Percentiles rank a stretch among this genome's conserved stretches.
Conservation (phyloP, 92 coral and sea anemone genomes). For the Palythoa heliodiscus region DNA sequence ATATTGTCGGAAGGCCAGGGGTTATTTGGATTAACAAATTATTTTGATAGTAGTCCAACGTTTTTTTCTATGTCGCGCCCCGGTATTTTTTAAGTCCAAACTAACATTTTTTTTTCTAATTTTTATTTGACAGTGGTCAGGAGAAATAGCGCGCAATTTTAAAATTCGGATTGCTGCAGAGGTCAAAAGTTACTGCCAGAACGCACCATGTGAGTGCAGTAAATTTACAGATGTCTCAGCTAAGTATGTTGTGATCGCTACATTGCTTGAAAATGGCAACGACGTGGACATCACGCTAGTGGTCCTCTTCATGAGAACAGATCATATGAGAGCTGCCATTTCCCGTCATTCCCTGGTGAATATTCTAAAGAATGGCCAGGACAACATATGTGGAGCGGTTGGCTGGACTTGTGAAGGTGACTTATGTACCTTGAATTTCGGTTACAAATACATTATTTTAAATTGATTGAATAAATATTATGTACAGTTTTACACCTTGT, state of each 20-base stretch:
- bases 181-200: constrained; percentile 10
- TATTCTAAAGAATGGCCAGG: constrained; percentile 11
- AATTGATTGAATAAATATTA: too few relatives aligned
- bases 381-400: constrained; percentile 30
- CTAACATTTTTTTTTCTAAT: not conserved
- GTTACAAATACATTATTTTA: not conserved
- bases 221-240: constrained; percentile 9
- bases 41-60: too few relatives aligned
- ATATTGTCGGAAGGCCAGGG: too few relatives aligned
- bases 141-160: not conserved
- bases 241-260: constrained; percentile 23
- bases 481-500: not conserved
- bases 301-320: not conserved
- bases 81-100: too few relatives aligned
- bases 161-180: constrained; percentile 28
- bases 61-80: too few relatives aligned
- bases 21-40: too few relatives aligned
- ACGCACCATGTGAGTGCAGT: constrained; percentile 29
- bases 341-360: constrained; percentile 9
- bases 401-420: constrained; percentile 31
- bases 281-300: constrained; percentile 25
- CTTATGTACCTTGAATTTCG: not conserved
- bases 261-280: constrained; percentile 18
- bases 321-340: not conserved
- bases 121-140: constrained; percentile 32